A percentile compares a stretch with the other conserved stretches of the same genome.
Evolutionary conservation across 2,113 vertebrate genomes (phyloP).

Genomic region (Brachypodius melanocephalos): DNA sequence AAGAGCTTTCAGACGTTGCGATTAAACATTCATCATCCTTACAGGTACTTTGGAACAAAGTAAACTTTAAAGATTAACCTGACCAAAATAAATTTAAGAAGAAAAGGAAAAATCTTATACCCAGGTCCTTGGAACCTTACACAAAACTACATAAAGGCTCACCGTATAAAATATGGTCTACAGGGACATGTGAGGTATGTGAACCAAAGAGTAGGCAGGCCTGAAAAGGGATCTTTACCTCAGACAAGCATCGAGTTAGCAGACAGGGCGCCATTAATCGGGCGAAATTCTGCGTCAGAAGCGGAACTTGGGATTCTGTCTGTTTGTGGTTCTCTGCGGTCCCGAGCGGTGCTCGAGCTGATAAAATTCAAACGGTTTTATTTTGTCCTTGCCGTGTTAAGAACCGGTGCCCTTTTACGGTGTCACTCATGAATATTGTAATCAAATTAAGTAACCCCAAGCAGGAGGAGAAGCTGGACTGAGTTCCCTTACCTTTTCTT

Average conservation of each 20-base stretch:
- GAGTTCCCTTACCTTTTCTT: background rate
- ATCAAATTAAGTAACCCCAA: background rate
- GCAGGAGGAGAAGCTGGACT: background rate
- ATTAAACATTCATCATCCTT: slow-evolving; percentile 22
- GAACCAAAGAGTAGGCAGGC: slow-evolving; percentile 24
- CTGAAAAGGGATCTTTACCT: slow-evolving; percentile 55
- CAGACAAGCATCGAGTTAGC: slow-evolving; percentile 42
- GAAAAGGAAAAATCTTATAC: background rate
- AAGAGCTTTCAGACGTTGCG: background rate
- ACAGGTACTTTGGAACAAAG: slow-evolving; percentile 42
- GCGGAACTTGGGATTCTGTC: slow-evolving; percentile 32
- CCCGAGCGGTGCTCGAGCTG: background rate
- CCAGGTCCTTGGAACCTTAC: background rate
- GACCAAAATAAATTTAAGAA: background rate
- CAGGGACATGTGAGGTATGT: slow-evolving; percentile 21
- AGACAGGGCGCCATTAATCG: slow-evolving; percentile 29
- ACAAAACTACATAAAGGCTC: background rate
- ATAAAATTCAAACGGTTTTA: background rate
- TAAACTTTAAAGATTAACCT: slow-evolving; percentile 52
- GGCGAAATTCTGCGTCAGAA: slow-evolving; percentile 58
- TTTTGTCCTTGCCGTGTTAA: background rate
- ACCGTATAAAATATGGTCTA: slow-evolving; percentile 44
- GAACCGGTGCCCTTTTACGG: background rate
- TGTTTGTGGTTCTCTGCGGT: background rate
- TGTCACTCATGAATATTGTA: background rate